Percentiles rank a stretch among this genome's conserved stretches.
These are phyloP conservation scores for Pectinophora gossypiella DNA, from an alignment of 1,140 invertebrate genomes.

Conservation along the genomic window DNA sequence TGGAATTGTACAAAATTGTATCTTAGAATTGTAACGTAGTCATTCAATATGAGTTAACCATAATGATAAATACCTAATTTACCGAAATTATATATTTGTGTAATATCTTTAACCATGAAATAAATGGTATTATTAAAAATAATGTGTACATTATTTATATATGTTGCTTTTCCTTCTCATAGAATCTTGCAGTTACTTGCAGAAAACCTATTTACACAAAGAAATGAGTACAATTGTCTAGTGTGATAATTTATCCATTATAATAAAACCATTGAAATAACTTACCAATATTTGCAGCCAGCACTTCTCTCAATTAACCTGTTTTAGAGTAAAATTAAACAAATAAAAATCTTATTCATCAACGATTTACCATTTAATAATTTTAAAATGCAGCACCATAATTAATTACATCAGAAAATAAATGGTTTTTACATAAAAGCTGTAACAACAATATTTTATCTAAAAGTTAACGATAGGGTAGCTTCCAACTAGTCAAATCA, in stretches of 20 bases:
- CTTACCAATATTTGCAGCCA: too few relatives aligned
- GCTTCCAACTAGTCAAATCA: too few relatives aligned
- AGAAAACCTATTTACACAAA: too few relatives aligned
- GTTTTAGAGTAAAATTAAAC: neutral
- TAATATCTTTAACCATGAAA: constrained; percentile 62
- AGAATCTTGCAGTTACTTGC: too few relatives aligned
- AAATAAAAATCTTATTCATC: neutral
- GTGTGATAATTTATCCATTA: too few relatives aligned
- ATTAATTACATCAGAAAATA: neutral
- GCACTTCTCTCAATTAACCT: too few relatives aligned
- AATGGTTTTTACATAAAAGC: too few relatives aligned
- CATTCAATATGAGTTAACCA: constrained; percentile 64
- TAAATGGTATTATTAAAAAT: constrained; percentile 47
- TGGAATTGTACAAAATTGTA: constrained; percentile 63
- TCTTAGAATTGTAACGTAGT: constrained; percentile 45
- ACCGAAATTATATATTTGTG: constrained; percentile 62
- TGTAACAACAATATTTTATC: too few relatives aligned
- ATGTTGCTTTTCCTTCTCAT: neutral
- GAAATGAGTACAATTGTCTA: too few relatives aligned
- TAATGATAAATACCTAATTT: constrained; percentile 43
- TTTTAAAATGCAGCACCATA: neutral
- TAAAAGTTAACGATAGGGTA: too few relatives aligned
- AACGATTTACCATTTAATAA: constrained; percentile 5
- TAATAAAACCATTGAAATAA: too few relatives aligned
- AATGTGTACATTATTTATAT: neutral